Evolutionary conservation across 2,113 vertebrate genomes (phyloP).

Genomic region (Microtus oregoni): DNA sequence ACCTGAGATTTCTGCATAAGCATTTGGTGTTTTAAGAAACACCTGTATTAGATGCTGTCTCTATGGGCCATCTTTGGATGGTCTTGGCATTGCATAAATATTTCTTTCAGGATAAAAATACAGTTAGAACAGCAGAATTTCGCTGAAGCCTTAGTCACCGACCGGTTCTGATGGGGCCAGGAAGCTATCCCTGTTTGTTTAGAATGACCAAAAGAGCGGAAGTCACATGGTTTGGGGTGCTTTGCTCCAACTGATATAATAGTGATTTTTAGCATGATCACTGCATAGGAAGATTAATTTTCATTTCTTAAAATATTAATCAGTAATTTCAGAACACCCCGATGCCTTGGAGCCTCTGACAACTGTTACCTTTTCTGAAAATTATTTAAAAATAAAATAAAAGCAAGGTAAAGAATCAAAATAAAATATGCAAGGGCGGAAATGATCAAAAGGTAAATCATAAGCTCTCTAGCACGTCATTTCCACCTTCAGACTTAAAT

Average conservation of each 20-base stretch:
- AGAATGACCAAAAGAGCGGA: background rate
- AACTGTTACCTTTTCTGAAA: background rate
- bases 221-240: background rate
- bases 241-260: background rate
- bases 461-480: background rate
- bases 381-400: background rate
- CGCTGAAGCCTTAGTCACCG: background rate
- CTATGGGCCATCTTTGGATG: background rate
- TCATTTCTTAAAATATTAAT: conserved; percentile 40
- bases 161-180: background rate
- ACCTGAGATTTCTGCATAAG: conserved; percentile 33
- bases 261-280: background rate
- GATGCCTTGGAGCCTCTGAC: background rate
- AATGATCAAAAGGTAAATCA: background rate
- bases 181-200: background rate
- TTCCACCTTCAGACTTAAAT: background rate
- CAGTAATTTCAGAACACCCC: background rate
- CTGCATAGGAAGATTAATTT: background rate
- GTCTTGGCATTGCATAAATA: conserved; percentile 9
- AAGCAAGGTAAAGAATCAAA: conserved; percentile 41
- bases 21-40: conserved; percentile 44
- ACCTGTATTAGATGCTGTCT: background rate
- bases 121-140: background rate
- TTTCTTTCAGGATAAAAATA: conserved; percentile 44
- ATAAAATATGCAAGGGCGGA: background rate